Base-by-base conservation (phyloP, 2,888 invertebrate genomes). In the Nemoura dubitans region DNA sequence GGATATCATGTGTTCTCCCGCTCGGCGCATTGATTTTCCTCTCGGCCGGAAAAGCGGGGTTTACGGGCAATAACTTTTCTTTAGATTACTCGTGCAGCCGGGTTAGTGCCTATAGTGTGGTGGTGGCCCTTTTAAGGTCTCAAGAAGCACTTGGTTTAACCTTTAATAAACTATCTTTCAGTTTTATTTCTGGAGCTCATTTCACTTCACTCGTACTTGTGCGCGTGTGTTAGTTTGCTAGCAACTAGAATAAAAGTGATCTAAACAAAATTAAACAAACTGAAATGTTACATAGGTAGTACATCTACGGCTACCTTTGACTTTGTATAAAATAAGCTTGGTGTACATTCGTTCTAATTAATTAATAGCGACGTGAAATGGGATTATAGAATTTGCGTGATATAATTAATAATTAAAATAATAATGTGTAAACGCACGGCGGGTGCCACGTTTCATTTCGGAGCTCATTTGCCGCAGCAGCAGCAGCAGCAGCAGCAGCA, bases 81-180 rank as follows among this genome's bases (percentile, higher is more conserved):
- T 10, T 59, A 16, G 14, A 59, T 59, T 16, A 59, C n/a, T n/a
- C n/a, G n/a, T n/a, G n/a, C n/a, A n/a, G n/a, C n/a, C n/a, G n/a
- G n/a, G n/a, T n/a, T n/a, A n/a, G n/a, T n/a, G n/a, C n/a, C n/a
- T n/a, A 14, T 21, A 59, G 59, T 59, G 59, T 59, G 59, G 59
- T 59, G 59, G 21, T 21, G 10, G 10, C 21, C 59, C 59, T 59
- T 59, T 59, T 59, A 59, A 59, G 59, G 59, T 59, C 59, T 59
- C 59, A 59, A 59, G 59, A 59, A 59, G 59, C 59, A 59, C 59
- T 59, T 59, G 59, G 59, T 21, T 59, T 36, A 36, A 36, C 36
- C 36, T 59, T 59, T 59, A 59, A 59, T 59, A 59, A 59, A 59
- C 59, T 59, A 59, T 59, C 59, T 59, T 59, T 59, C 59, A 59